A percentile compares a stretch with the other conserved stretches of the same genome.
Evolutionary conservation across 2,797 vertebrate species (phyloP).

Genomic region (Danio kyathit): DNA sequence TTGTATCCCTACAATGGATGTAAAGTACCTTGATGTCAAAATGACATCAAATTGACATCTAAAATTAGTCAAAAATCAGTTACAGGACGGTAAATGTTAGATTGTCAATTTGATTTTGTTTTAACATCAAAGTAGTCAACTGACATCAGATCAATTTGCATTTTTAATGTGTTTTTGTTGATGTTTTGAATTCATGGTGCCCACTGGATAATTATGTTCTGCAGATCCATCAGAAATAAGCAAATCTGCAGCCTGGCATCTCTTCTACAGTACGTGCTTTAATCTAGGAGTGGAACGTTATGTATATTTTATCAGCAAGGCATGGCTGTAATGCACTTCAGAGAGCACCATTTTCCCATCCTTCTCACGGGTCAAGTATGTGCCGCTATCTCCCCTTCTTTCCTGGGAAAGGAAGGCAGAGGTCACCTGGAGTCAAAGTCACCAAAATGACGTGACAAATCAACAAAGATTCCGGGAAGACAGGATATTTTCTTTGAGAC

Average conservation of each 20-base stretch:
- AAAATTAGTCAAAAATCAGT: too few species aligned
- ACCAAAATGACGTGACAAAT: constrained; percentile 51
- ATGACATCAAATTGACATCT: too few species aligned
- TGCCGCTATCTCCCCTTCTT: constrained; percentile 66
- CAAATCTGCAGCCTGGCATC: constrained; percentile 3
- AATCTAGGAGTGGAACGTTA: neutral
- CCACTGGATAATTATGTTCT: constrained; percentile 7
- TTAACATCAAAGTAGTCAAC: too few species aligned
- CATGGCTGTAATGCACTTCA: constrained; percentile 24
- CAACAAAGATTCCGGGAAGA: constrained; percentile 63
- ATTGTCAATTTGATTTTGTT: too few species aligned
- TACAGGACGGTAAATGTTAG: too few species aligned
- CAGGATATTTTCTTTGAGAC: constrained; percentile 65
- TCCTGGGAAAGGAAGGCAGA: constrained; percentile 74
- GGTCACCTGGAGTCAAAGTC: constrained; percentile 53
- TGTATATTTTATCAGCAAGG: constrained; percentile 44
- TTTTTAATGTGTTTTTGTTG: too few species aligned
- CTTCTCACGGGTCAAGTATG: constrained; percentile 68
- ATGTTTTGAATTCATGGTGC: too few species aligned
- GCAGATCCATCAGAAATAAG: constrained; percentile 9
- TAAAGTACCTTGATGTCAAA: too few species aligned
- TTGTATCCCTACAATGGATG: too few species aligned
- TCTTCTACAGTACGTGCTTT: constrained; percentile 4
- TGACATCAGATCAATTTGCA: too few species aligned
- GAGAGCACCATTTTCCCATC: constrained; percentile 22